Evolutionary conservation across 2,888 invertebrate genomes (phyloP).

Genomic region (Drosophila merina): DNA sequence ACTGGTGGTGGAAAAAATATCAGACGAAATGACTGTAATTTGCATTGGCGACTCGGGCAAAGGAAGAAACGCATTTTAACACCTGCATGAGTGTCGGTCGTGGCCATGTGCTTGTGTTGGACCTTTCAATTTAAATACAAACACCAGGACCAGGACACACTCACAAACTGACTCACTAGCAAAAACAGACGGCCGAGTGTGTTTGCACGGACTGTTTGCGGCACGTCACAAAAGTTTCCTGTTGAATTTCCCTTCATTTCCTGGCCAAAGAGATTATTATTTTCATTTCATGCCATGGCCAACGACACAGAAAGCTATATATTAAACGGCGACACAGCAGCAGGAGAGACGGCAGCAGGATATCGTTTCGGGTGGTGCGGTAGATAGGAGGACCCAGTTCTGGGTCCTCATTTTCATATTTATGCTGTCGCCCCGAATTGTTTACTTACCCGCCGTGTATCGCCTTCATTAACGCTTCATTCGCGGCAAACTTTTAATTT

Average conservation of each 20-base stretch:
- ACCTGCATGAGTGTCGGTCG: conserved; percentile 35
- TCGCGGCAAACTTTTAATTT: conserved; percentile 59
- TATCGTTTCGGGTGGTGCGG: not conserved
- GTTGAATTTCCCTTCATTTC: conserved; percentile 80
- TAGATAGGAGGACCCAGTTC: not conserved
- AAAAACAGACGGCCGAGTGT: conserved; percentile 29
- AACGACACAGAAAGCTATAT: conserved; percentile 51
- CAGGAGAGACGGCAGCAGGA: not conserved
- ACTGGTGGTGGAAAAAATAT: conserved; percentile 20
- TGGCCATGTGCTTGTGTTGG: conserved; percentile 29
- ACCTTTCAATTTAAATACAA: conserved; percentile 55
- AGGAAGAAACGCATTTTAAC: conserved; percentile 32
- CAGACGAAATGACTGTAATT: conserved; percentile 50
- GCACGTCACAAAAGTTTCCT: conserved; percentile 78
- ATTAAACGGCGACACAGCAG: conserved; percentile 29
- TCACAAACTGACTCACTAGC: conserved; percentile 12
- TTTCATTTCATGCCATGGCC: conserved; percentile 59
- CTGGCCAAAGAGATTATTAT: conserved; percentile 76
- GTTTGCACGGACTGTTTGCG: conserved; percentile 68
- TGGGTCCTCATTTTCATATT: conserved; percentile 47
- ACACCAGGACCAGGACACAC: conserved; percentile 24
- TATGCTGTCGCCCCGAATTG: conserved; percentile 51
- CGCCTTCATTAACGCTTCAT: conserved; percentile 76
- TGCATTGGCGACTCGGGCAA: conserved; percentile 38
- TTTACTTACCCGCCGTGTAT: conserved; percentile 54